phyloP scores from a whole-genome alignment of 1,140 invertebrate genomes.

The Drosophila suzukii region DNA sequence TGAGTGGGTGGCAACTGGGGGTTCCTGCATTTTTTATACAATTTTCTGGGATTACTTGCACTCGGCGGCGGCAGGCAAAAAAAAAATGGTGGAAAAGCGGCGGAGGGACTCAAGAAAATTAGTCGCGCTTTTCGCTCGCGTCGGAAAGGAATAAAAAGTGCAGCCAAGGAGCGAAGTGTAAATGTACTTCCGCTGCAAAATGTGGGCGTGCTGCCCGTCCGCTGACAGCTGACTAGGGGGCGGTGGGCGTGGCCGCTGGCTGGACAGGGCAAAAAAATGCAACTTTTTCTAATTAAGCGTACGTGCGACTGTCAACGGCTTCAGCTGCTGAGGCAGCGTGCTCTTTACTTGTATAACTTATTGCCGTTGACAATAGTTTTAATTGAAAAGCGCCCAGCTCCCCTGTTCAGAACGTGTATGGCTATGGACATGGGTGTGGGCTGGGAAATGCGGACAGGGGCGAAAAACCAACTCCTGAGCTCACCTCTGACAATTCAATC shows the following conservation, averaged over 20 bases:
- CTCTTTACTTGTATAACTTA: slow-evolving; percentile 71
- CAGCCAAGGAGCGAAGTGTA: slow-evolving; percentile 67
- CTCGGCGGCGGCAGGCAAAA: slow-evolving; percentile 5
- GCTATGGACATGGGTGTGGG: background rate
- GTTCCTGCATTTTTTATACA: slow-evolving; percentile 61
- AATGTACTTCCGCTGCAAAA: slow-evolving; percentile 77
- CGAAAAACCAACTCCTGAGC: slow-evolving; percentile 35
- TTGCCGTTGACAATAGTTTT: slow-evolving; percentile 81
- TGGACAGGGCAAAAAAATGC: slow-evolving; percentile 44
- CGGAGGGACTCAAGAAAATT: slow-evolving; percentile 65
- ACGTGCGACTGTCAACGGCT: slow-evolving; percentile 76
- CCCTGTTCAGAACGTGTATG: background rate
- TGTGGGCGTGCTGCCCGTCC: slow-evolving; percentile 45
- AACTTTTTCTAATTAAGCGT: slow-evolving; percentile 82
- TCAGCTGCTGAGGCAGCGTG: slow-evolving; percentile 54
- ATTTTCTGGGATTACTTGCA: slow-evolving; percentile 61
- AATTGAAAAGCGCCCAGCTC: slow-evolving; percentile 65
- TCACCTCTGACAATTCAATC: slow-evolving; percentile 78
- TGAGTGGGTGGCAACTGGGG: slow-evolving; percentile 38
- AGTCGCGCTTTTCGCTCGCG: slow-evolving; percentile 68
- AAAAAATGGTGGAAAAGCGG: slow-evolving; percentile 4
- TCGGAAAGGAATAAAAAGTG: slow-evolving; percentile 77
- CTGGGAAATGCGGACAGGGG: background rate
- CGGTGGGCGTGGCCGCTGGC: slow-evolving; percentile 27
- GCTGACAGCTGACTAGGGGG: slow-evolving; percentile 52